These are phyloP conservation scores for Ephialtes manifestator DNA, from an alignment of 2,888 invertebrate genomes.

Conservation along the genomic window DNA sequence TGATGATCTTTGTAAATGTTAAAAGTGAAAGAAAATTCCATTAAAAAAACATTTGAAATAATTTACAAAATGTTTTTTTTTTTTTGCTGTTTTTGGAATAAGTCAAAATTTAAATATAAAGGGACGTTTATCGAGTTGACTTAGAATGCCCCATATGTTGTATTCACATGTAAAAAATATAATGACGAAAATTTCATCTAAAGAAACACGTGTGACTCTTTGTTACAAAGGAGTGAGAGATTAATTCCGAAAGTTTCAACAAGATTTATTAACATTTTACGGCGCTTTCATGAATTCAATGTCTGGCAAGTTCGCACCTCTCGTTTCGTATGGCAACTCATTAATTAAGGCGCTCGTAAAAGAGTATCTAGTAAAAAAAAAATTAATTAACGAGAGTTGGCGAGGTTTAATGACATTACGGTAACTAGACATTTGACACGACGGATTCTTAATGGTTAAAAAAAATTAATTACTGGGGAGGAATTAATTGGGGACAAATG, in stretches of 20 bases:
- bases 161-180: neutral
- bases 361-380: slow-evolving; percentile 16
- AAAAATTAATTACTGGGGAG: neutral
- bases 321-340: slow-evolving; percentile 40
- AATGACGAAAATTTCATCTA: neutral
- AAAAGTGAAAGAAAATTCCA: too few species aligned
- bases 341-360: slow-evolving; percentile 31
- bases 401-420: slow-evolving; percentile 16
- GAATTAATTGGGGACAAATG: slow-evolving; percentile 2
- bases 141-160: neutral
- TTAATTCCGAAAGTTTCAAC: slow-evolving; percentile 27
- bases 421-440: neutral
- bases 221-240: slow-evolving; percentile 9
- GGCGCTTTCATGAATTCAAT: slow-evolving; percentile 47
- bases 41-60: too few species aligned
- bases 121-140: neutral
- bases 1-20: too few species aligned
- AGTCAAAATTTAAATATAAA: too few species aligned
- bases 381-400: slow-evolving; percentile 24
- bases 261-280: slow-evolving; percentile 17
- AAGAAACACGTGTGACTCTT: slow-evolving; percentile 3
- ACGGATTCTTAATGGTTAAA: neutral
- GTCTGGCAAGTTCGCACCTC: slow-evolving; percentile 5
- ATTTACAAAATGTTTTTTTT: too few species aligned
- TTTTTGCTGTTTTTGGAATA: too few species aligned